Base-by-base conservation (phyloP, 2,113 vertebrate species). In the Sterna hirundo region DNA sequence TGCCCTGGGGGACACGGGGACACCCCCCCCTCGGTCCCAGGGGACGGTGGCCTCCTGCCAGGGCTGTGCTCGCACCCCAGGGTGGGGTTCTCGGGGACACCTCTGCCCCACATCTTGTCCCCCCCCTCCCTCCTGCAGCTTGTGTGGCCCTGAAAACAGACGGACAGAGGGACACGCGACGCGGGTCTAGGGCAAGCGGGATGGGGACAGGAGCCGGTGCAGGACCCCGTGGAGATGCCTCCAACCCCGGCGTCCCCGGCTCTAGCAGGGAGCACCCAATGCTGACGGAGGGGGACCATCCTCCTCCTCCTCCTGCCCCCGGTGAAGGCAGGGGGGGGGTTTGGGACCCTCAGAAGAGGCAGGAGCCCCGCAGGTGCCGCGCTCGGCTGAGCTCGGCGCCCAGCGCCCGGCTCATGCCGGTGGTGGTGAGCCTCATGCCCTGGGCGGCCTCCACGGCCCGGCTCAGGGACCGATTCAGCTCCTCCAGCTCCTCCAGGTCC, bases 331-430 rank as follows among this genome's bases (percentile, higher is more conserved):
- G 9, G 25, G 40, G 8, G 8, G 52, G 38, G 49, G 0, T 34
- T 4, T 42, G n/a, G 54, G 8, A 3, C 68, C 26, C 15, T 98
- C 97, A 99, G 97, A 98, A 98, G 93, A 97, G 98, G 95, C 98
- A 98, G 93, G 98, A 98, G 69, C 98, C 72, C 18, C 97, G 72
- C 29, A 98, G 97, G 46, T 57, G 38, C 13, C 85, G 87, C 4
- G 97, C 96, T 66, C 97, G 96, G 92, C 97, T 93, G 81, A 99
- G 98, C 25, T 99, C 98, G 0, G 97, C 46, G 0, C 98, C 96
- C 87, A 99, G 98, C 0, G 96, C 98, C 44, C 83, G 97, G 87
- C 98, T 98, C 98, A 99, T 98, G 91, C 96, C 98, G 32, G 55
- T 79, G 1, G 98, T 98, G 95, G 97, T 98, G 78, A 93, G 25